Base-by-base conservation (phyloP, 2,888 invertebrate species). In the Eristalis arbustorum region DNA sequence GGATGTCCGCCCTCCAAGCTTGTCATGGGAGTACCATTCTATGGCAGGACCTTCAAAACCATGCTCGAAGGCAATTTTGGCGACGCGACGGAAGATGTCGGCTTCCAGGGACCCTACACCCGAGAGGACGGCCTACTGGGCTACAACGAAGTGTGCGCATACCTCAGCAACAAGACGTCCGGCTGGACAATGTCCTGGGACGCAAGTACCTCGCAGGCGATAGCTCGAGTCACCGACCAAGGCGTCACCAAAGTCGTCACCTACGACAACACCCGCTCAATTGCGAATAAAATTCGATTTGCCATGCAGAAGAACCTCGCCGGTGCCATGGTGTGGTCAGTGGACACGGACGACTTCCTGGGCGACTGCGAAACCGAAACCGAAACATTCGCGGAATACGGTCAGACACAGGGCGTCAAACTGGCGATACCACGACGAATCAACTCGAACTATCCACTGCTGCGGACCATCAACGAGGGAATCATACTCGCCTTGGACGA, bases 291-390 rank as follows among this genome's bases (percentile, higher is more conserved):
- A 94, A 95, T 97, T 88, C 91, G 94, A 90, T 95, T 94, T 90
- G 95, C 95, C 0, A 94, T 95, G 90, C 94, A 94, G 83, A 91
- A 90, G 42, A 94, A 95, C 89, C 92, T 98, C 0, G 96, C 95
- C 0, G 98, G 98, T 1, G 94, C 96, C 0, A 97, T 98, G 97
- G 95, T 97, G 5, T 98, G 98, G 98, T 96, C 97, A 49, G 95
- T 97, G 49, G 98, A 98, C 91, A 98, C 97, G 0, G 98, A 98
- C 88, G 98, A 98, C 92, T 97, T 97, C 91, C 93, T 93, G 25
- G 97, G 97, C 0, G 94, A 94, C 66, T 97, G 97, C 87, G 91
- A 92, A 0, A 91, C 92, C 1, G 94, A 94, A 57, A 89, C 90
- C 0, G 94, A 94, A 63, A 92, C 94, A 0, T 95, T 93, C 88